Evolutionary conservation across 2,113 vertebrate genomes (phyloP).

Genomic region (Edolisoma coerulescens): DNA sequence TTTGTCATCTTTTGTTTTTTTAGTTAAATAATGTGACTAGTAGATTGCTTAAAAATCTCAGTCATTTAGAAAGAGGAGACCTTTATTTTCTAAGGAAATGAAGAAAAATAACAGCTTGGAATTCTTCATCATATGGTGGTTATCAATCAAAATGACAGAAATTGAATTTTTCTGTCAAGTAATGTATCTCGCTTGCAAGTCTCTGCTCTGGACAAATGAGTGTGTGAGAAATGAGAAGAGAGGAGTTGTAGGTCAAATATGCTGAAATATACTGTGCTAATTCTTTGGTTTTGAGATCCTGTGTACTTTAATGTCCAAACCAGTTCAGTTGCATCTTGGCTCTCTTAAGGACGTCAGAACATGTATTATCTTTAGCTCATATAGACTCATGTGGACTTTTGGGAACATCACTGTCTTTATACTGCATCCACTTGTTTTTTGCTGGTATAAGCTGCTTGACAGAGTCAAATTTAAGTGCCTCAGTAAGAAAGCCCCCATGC

Average conservation of each 20-base stretch:
- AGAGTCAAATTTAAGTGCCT: not conserved
- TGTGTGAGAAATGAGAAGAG: not conserved
- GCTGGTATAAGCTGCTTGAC: not conserved
- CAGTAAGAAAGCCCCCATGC: not conserved
- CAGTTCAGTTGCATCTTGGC: not conserved
- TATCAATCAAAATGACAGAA: constrained; percentile 19
- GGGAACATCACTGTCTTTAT: not conserved
- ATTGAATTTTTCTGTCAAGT: not conserved
- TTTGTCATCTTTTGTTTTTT: not conserved
- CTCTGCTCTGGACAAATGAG: not conserved
- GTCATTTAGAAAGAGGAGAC: not conserved
- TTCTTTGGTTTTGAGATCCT: not conserved
- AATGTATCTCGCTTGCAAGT: not conserved
- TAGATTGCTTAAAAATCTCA: not conserved
- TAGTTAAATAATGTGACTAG: not conserved
- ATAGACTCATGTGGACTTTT: not conserved
- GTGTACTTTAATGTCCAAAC: not conserved
- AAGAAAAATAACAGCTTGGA: not conserved
- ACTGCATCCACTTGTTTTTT: not conserved
- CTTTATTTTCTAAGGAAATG: not conserved
- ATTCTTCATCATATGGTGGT: not conserved
- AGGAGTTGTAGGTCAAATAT: not conserved
- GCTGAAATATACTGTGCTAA: not conserved
- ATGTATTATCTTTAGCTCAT: not conserved
- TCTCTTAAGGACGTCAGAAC: not conserved